These are phyloP conservation scores for Lamellibrachia luymesi DNA, from an alignment of 1,140 invertebrate genomes.

Conservation along the genomic window DNA sequence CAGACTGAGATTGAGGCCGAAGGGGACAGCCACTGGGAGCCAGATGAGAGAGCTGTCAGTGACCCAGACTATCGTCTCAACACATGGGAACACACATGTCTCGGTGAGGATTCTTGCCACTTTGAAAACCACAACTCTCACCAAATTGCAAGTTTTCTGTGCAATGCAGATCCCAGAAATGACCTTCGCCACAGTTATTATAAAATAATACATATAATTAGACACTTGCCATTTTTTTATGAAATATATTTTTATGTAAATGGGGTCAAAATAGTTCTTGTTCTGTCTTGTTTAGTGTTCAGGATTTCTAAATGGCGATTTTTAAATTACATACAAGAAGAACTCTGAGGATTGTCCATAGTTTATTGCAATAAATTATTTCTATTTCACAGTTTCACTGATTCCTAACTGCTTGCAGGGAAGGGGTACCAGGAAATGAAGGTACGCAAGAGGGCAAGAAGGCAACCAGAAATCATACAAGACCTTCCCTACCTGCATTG, in stretches of 20 bases:
- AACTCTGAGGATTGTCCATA: neutral
- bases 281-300: too few relatives aligned
- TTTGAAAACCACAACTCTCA: neutral
- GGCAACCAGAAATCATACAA: constrained; percentile 49
- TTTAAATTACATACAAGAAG: neutral
- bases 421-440: constrained; percentile 52
- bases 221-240: neutral
- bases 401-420: constrained; percentile 33
- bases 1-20: constrained; percentile 26
- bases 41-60: constrained; percentile 42
- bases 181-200: neutral
- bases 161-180: neutral
- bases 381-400: neutral
- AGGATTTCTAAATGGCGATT: too few relatives aligned
- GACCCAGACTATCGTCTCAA: constrained; percentile 47
- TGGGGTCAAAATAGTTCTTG: too few relatives aligned
- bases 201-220: too few relatives aligned
- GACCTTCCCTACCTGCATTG: constrained; percentile 52
- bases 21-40: constrained; percentile 42
- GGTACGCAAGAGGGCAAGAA: constrained; percentile 46
- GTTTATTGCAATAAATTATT: neutral
- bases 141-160: neutral
- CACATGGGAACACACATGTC: constrained; percentile 48
- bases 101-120: constrained; percentile 37
- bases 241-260: neutral